These are phyloP conservation scores for Intellagama lesueurii DNA, from an alignment of 2,797 vertebrate species.

Conservation along the genomic window DNA sequence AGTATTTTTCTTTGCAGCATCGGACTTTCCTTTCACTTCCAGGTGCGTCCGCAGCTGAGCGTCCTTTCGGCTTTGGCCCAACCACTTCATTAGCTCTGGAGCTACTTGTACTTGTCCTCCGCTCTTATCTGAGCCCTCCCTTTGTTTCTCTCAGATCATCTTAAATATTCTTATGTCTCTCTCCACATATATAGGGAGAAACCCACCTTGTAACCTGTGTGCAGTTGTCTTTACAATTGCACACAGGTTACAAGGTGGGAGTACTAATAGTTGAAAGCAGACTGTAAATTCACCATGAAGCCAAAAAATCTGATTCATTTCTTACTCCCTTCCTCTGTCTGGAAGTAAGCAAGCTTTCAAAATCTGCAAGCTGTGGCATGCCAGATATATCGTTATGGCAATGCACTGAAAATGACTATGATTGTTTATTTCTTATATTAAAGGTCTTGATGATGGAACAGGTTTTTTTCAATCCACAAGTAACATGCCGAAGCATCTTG, in stretches of 20 bases:
- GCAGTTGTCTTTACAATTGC: constrained; percentile 11
- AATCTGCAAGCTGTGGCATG: not conserved
- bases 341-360: constrained; percentile 30
- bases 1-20: too few species aligned
- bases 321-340: constrained; percentile 4
- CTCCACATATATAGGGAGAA: not conserved
- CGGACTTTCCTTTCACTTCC: too few species aligned
- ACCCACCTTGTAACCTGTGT: not conserved
- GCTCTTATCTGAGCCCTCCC: too few species aligned
- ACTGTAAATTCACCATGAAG: not conserved
- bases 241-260: not conserved
- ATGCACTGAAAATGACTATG: constrained; percentile 9
- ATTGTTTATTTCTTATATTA: not conserved
- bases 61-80: too few species aligned
- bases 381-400: constrained; percentile 27
- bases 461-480: not conserved
- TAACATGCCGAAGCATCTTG: not conserved
- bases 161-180: not conserved
- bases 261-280: constrained; percentile 25
- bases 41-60: too few species aligned
- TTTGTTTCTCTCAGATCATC: not conserved
- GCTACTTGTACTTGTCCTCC: too few species aligned
- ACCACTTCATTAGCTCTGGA: too few species aligned
- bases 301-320: constrained; percentile 14
- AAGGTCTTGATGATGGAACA: not conserved